Base-by-base conservation (phyloP, 2,113 vertebrate species). In the Pycnonotus jocosus region DNA sequence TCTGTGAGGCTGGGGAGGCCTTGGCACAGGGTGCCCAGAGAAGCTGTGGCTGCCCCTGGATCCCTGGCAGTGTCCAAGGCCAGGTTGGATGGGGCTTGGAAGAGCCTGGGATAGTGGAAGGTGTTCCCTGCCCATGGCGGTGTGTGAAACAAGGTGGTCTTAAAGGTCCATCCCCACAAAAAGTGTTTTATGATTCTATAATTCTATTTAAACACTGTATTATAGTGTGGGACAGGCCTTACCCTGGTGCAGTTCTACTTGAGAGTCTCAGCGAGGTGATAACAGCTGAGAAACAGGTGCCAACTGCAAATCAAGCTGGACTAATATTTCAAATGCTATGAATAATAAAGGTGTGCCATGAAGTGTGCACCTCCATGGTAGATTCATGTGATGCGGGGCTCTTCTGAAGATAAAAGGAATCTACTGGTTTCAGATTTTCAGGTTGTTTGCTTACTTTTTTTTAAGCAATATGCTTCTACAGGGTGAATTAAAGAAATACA, bases 401-500 rank as follows among this genome's bases (percentile, higher is more conserved):
- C 12, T 61, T 35, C n/a, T 20, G 27, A 42, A 28, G 57, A 31
- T 35, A 53, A 80, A 72, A 25, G n/a, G 12, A 66, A 76, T 60
- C 21, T 38, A 18, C 51, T 23, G 21, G 3, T n/a, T 90, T 90
- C 12, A 23, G n/a, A 30, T 40, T 68, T 53, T 60, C n/a, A 40
- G 54, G 56, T 44, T 48, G 37, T 6, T 71, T 78, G 30, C 53
- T 88, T 50, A 28, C 17, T 28, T 53, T 74, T 72, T 62, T 64
- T 53, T 47, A 44, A 94, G 54, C 47, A 35, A 45, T 23, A 22
- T 22, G 30, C 48, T 79, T 91, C 95, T 81, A 88, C 65, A 83
- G 69, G 45, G 76, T 83, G 88, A 95, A 78, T 48, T 40, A 23
- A 96, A 81, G 50, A 86, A 54, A 79, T 58, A 58, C 93, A 76